Conservation (phyloP, 37 sponge, comb jelly and placozoan species). For the Ianthella basta region DNA sequence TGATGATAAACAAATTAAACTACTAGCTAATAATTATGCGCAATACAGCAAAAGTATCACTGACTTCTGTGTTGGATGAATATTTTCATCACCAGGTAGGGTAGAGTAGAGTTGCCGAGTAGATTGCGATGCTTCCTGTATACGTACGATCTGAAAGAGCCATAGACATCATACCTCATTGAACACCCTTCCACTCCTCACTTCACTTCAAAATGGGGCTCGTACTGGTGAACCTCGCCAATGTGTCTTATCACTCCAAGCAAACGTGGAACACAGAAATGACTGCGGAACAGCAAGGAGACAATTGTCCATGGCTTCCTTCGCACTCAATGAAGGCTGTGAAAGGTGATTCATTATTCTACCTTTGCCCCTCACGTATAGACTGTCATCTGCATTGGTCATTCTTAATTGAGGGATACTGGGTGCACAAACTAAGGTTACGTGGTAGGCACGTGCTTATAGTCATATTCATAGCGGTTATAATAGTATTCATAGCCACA, state of each 20-base stretch:
- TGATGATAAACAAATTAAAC: too few relatives aligned
- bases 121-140: slow-evolving; percentile 35
- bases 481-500: too few relatives aligned
- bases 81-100: background rate
- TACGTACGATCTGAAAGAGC: slow-evolving; percentile 42
- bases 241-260: slow-evolving; percentile 42
- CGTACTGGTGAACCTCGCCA: slow-evolving; percentile 42
- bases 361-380: too few relatives aligned
- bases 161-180: slow-evolving; percentile 29
- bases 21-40: too few relatives aligned
- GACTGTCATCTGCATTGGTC: too few relatives aligned
- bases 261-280: slow-evolving; percentile 16
- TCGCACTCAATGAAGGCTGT: background rate
- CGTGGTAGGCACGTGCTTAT: too few relatives aligned
- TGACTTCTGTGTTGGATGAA: background rate
- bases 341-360: background rate
- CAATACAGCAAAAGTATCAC: background rate
- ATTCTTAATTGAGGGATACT: too few relatives aligned
- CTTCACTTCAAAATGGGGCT: slow-evolving; percentile 38
- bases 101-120: background rate
- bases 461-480: too few relatives aligned
- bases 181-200: slow-evolving; percentile 59
- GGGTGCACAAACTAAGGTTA: too few relatives aligned
- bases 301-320: background rate
- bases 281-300: slow-evolving; percentile 11